Conservation (phyloP, 2,888 invertebrate genomes). For the Oasisia sp. region DNA sequence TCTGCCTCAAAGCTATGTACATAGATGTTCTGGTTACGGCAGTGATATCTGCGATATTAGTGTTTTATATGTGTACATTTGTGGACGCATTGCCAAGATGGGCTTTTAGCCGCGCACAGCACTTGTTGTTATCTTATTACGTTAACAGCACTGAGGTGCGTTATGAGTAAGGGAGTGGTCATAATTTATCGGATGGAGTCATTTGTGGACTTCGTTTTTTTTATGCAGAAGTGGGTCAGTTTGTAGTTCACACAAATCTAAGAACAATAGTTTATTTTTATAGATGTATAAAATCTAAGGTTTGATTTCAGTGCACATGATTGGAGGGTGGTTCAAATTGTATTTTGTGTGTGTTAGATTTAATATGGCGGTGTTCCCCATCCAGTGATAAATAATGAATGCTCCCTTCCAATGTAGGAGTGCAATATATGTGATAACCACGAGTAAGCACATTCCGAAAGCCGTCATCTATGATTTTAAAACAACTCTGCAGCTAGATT, state of each 20-base stretch:
- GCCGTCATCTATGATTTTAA: not conserved
- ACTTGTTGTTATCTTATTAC: not conserved
- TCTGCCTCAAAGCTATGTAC: not conserved
- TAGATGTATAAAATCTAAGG: too few relatives aligned
- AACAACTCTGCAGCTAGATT: not conserved
- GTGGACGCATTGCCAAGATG: not conserved
- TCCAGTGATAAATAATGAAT: too few relatives aligned
- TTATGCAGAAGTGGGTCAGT: too few relatives aligned
- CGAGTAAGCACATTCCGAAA: not conserved
- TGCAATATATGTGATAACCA: not conserved
- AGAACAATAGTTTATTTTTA: too few relatives aligned
- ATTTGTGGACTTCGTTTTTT: too few relatives aligned
- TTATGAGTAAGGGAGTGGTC: not conserved
- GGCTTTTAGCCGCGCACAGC: not conserved
- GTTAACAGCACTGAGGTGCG: not conserved
- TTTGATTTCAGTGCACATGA: too few relatives aligned
- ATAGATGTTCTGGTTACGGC: not conserved
- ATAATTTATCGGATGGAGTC: too few relatives aligned
- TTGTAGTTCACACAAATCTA: too few relatives aligned
- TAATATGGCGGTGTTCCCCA: too few relatives aligned
- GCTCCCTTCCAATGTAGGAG: not conserved
- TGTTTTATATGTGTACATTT: slow-evolving; percentile 3
- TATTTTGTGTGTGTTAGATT: too few relatives aligned
- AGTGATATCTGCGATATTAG: slow-evolving; percentile 17
- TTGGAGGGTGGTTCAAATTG: too few relatives aligned